Base-by-base conservation (phyloP, 2,888 invertebrate species). In the Pediacus dermestoides region DNA sequence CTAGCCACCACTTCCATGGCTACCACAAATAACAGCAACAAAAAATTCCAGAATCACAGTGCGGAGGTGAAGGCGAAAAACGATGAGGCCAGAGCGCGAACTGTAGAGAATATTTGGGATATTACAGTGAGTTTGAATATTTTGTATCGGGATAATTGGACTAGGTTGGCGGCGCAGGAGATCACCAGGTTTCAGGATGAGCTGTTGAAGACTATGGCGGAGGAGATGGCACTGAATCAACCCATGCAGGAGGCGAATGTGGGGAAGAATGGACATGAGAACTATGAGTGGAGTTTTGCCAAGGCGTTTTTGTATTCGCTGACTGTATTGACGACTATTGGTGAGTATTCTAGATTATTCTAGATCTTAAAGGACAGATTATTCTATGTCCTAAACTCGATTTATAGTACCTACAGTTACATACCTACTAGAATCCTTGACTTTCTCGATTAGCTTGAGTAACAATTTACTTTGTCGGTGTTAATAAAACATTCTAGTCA, bases 221-320 rank as follows among this genome's bases (percentile, higher is more conserved):
- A 86, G 55, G 87, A 88, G 71, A 80, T 87, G 75, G 55, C 69
- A 43, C 55, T 68, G 58, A 58, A 53, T 34, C 61, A 64, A 37
- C 62, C 63, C 2, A 45, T 59, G 13, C 60, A 60, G 38, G 64
- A 65, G 23, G 53, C 58, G 38, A 63, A 60, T 70, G 70, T 52
- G 61, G 70, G 67, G 66, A 73, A 68, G 70, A 70, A 46, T n/a
- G 37, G 37, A 3, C 46, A 50, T 1, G 64, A 63, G 4, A 48
- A 82, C 55, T 80, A 83, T 66, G 88, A 89, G 67, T 90, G 89
- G 89, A 88, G 85, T 67, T 83, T 89, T 67, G 88, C 89, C 37
- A 81, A 85, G 60, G 90, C 94, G 36, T 94, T 95, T 72, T 81
- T 95, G 57, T 95, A 94, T 72, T 93, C 93, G 12, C 77, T 95